phyloP scores from a whole-genome alignment of 1,140 invertebrate genomes.

The Ips typographus region DNA sequence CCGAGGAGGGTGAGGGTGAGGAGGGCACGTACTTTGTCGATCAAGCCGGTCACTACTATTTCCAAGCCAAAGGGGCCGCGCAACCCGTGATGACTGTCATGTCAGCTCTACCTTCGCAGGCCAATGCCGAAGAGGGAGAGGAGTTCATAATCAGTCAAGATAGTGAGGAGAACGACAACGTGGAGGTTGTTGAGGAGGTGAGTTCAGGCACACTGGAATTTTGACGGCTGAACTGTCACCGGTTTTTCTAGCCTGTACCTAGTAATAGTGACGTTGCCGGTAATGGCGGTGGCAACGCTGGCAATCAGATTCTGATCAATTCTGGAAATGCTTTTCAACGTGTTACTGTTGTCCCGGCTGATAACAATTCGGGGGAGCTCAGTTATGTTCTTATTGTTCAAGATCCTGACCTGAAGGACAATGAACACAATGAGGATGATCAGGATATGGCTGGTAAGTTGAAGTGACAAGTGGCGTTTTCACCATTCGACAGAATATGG shows the following conservation, averaged over 20 bases:
- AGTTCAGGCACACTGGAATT: constrained; percentile 7
- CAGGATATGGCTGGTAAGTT: constrained; percentile 57
- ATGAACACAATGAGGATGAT: constrained; percentile 64
- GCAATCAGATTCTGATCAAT: constrained; percentile 59
- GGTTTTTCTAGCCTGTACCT: not conserved
- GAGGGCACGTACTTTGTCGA: constrained; percentile 76
- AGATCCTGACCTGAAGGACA: constrained; percentile 62
- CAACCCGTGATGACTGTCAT: constrained; percentile 65
- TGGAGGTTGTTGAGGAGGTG: constrained; percentile 42
- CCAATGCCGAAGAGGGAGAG: constrained; percentile 48
- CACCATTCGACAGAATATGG: too few relatives aligned
- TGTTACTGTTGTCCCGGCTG: constrained; percentile 83
- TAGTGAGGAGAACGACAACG: constrained; percentile 55
- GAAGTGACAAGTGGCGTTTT: too few relatives aligned
- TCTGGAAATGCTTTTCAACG: constrained; percentile 74
- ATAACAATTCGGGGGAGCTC: constrained; percentile 77
- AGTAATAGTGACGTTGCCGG: not conserved
- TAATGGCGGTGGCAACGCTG: constrained; percentile 14
- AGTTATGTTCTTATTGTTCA: constrained; percentile 90
- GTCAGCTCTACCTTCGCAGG: constrained; percentile 45
- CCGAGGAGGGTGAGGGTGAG: constrained; percentile 51
- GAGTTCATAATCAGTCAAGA: constrained; percentile 56
- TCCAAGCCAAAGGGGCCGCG: constrained; percentile 64
- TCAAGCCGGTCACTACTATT: constrained; percentile 76
- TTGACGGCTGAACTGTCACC: not conserved